phyloP scores from a whole-genome alignment of 2,888 invertebrate species.

The Apotomis turbidana region DNA sequence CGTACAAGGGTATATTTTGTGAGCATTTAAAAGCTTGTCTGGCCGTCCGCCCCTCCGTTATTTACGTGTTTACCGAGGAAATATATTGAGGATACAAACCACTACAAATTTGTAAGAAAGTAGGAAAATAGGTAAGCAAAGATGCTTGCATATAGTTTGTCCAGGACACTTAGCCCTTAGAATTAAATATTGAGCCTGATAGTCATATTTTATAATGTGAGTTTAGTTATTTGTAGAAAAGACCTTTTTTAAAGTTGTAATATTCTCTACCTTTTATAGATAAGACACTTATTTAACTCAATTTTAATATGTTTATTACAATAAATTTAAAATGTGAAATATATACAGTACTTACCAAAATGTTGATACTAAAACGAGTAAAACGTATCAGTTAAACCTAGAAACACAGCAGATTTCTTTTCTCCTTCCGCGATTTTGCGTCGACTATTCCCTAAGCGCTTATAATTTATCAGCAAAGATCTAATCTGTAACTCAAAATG shows the following conservation, averaged over 20 bases:
- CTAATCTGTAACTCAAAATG: neutral
- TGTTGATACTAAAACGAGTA: too few relatives aligned
- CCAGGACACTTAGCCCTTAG: too few relatives aligned
- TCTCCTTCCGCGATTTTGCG: neutral
- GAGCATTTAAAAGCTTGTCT: conserved; percentile 30
- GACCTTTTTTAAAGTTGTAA: too few relatives aligned
- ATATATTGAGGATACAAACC: conserved; percentile 22
- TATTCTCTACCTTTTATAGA: too few relatives aligned
- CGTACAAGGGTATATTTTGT: conserved; percentile 20
- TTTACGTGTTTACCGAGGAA: conserved; percentile 23
- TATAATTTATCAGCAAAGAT: neutral
- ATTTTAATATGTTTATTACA: too few relatives aligned
- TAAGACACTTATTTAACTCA: too few relatives aligned
- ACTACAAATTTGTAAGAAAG: conserved; percentile 4
- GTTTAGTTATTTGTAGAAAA: too few relatives aligned
- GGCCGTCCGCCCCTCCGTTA: conserved; percentile 10
- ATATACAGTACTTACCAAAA: too few relatives aligned
- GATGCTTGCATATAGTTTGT: neutral
- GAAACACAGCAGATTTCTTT: neutral
- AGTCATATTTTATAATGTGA: too few relatives aligned
- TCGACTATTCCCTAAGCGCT: neutral
- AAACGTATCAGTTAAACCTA: neutral
- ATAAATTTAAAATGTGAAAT: too few relatives aligned
- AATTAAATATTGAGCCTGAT: too few relatives aligned
- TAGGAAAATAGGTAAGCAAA: conserved; percentile 9